Evolutionary conservation across 2,797 vertebrate genomes (phyloP).

Genomic region (Poeciliopsis turneri): DNA sequence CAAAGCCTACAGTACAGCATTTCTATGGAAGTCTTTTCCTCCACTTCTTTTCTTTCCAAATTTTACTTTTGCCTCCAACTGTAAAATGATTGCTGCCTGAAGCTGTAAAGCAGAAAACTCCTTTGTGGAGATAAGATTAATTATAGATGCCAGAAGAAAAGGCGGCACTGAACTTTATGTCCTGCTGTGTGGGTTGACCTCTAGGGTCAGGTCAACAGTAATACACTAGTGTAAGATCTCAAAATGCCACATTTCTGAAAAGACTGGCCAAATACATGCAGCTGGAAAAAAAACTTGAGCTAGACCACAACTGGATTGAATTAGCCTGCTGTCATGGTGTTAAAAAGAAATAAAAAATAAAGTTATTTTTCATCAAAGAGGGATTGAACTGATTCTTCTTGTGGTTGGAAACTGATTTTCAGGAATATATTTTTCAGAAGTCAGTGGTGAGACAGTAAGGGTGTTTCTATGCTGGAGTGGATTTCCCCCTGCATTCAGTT

Average conservation of each 20-base stretch:
- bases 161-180: not conserved
- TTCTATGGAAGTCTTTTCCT: not conserved
- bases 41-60: not conserved
- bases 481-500: constrained; percentile 15
- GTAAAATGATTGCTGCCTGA: not conserved
- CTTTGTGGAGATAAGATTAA: not conserved
- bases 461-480: not conserved
- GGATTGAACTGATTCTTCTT: not conserved
- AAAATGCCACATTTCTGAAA: not conserved
- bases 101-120: not conserved
- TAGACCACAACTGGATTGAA: not conserved
- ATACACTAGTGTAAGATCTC: not conserved
- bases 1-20: not conserved
- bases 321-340: not conserved
- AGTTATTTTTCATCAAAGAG: not conserved
- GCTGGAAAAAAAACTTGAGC: not conserved
- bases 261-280: not conserved
- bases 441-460: not conserved
- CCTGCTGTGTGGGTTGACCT: not conserved
- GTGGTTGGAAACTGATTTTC: not conserved
- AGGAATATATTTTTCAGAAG: not conserved
- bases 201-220: not conserved
- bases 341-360: not conserved
- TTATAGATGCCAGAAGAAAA: not conserved
- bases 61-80: not conserved